Evolutionary conservation across 92 coral and sea anemone species (phyloP), one percentile per base, ranked within the genome.

Genomic region (Siderastrea radians): DNA sequence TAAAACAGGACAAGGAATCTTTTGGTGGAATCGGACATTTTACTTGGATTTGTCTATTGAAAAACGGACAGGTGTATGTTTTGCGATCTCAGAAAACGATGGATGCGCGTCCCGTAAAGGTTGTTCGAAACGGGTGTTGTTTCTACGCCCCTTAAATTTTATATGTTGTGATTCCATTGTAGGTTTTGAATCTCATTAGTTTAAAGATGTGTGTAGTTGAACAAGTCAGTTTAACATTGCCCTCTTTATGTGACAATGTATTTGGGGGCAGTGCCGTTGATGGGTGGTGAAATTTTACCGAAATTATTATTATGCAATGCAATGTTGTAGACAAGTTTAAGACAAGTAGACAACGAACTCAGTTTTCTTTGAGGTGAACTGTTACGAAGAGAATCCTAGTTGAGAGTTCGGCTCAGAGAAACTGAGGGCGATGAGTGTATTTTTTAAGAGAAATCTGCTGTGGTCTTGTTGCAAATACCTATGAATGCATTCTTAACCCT

Each of bases 31-130:
- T 63, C 8, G 10, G 44, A 14, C 54, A 13, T n/a, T 74, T 12
- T 15, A 63, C 72, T 67, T 79, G 72, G 49, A 50, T 79, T 49
- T 79, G 62, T 62, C 72, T 79, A 17, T 47, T 47, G 50, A 11
- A 78, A 13, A 66, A 49, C 7, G 72, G 72, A 65, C 73, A 47
- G 44, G 16, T 46, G 62, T 19, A 14, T 44, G 16, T 62, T 77
- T 77, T 77, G 57, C 49, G 17, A 72, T 12, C 3, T 13, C 11
- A 14, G 76, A 14, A 52, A 75, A 38, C 63, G 80, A 50, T 57
- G 49, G 60, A 15, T 13, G 46, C 51, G 80, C 68, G 67, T 76
- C 63, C 79, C 79, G 63, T 53, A 13, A 17, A 52, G 61, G 17
- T 74, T 47, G 19, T 48, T 53, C 7, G 8, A 72, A 72, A 49